These are phyloP conservation scores for Coregonus suidteri DNA, from an alignment of 2,797 vertebrate genomes.

Conservation along the genomic window DNA sequence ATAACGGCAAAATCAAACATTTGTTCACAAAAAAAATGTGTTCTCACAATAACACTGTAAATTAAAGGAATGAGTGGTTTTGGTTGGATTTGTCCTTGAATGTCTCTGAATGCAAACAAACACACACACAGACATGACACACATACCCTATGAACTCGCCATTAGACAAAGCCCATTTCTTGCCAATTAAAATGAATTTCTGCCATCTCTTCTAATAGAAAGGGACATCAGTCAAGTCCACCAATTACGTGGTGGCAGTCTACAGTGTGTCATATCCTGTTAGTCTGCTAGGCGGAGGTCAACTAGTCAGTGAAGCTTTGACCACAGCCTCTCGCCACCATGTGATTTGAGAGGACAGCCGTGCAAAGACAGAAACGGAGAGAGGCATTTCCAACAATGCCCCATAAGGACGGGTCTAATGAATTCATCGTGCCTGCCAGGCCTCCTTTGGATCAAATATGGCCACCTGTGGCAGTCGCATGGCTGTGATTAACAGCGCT, in stretches of 20 bases:
- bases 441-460: conserved; percentile 57
- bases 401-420: conserved; percentile 64
- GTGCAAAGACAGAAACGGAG: conserved; percentile 14
- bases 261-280: conserved; percentile 52
- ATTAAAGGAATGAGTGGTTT: no score
- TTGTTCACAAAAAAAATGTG: no score
- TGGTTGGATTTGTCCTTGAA: no score
- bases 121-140: not conserved
- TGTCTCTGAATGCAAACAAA: not conserved
- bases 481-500: conserved; percentile 39
- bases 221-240: conserved; percentile 31
- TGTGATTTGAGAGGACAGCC: conserved; percentile 63
- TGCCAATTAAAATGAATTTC: conserved; percentile 47
- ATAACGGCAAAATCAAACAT: no score
- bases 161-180: conserved; percentile 54
- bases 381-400: conserved; percentile 54
- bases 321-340: not conserved
- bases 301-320: not conserved
- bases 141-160: conserved; percentile 23
- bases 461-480: conserved; percentile 9
- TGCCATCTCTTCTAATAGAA: conserved; percentile 45
- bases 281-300: conserved; percentile 26
- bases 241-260: conserved; percentile 35
- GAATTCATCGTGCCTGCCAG: conserved; percentile 63
- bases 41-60: no score